A percentile compares a stretch with the other conserved stretches of the same genome.
Conservation (phyloP, 2,113 vertebrate genomes). For the Vombatus ursinus region DNA sequence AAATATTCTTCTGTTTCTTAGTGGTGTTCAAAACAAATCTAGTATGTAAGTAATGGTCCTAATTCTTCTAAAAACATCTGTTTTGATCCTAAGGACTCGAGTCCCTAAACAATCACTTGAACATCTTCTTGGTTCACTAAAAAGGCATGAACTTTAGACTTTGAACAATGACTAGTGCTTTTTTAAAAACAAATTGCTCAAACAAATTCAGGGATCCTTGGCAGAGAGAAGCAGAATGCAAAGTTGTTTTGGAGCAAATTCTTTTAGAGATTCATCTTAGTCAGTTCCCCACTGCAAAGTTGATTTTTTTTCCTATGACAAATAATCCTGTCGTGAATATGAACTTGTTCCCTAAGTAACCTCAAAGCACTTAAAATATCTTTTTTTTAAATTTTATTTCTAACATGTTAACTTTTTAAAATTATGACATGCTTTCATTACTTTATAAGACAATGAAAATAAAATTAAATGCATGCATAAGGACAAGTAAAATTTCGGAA, state of each 20-base stretch:
- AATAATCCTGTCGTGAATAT: not conserved
- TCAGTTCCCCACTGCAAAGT: not conserved
- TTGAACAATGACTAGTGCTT: not conserved
- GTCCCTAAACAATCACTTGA: not conserved
- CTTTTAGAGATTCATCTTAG: not conserved
- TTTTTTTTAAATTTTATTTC: not conserved
- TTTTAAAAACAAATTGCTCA: not conserved
- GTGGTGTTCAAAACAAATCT: not conserved
- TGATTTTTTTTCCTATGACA: not conserved
- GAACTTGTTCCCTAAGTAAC: not conserved
- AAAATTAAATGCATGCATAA: not conserved
- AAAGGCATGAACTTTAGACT: not conserved
- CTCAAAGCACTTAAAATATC: not conserved
- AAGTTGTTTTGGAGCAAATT: not conserved
- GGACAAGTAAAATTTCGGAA: not conserved
- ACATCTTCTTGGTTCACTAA: not conserved
- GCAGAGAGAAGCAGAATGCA: slow-evolving; percentile 1
- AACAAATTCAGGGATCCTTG: not conserved
- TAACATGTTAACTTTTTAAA: not conserved
- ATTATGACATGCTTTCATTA: not conserved
- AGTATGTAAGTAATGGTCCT: not conserved
- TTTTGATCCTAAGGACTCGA: not conserved
- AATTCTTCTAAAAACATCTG: not conserved
- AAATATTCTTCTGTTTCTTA: not conserved
- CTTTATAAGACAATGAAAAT: not conserved